Percentiles rank a stretch among this genome's conserved stretches.
These are phyloP conservation scores for Stenolophus ochropezus DNA, from an alignment of 2,888 invertebrate genomes.

Conservation along the genomic window DNA sequence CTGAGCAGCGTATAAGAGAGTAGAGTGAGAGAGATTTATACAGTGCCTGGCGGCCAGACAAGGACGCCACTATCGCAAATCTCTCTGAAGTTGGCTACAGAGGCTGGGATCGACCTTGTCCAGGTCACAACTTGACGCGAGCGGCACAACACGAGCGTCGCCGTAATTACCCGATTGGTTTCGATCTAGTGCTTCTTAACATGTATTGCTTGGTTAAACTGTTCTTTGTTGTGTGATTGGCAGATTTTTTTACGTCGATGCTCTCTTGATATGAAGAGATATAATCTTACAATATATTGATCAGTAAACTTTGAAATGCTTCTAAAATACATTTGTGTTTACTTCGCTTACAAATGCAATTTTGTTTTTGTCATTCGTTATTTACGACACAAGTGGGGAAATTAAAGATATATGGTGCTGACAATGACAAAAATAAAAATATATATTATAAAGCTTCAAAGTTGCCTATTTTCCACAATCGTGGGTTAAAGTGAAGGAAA, in stretches of 20 bases:
- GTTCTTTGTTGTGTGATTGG: slow-evolving; percentile 36
- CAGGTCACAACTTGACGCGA: not conserved
- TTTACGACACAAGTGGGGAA: no score
- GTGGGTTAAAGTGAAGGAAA: no score
- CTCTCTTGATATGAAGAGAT: slow-evolving; percentile 11
- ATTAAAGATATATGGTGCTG: no score
- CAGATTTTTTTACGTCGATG: slow-evolving; percentile 21
- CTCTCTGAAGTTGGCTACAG: not conserved
- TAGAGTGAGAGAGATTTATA: not conserved
- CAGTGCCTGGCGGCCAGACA: not conserved
- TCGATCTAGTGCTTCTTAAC: slow-evolving; percentile 38
- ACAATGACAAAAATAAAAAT: no score
- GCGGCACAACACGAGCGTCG: slow-evolving; percentile 39
- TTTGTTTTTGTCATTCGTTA: no score
- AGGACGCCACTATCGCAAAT: not conserved
- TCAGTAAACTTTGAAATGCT: not conserved
- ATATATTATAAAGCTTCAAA: no score
- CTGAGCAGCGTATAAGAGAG: slow-evolving; percentile 25
- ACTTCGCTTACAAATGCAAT: no score
- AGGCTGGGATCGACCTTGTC: not conserved
- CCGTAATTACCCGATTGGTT: slow-evolving; percentile 54
- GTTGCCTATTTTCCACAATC: no score
- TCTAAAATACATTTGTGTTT: no score
- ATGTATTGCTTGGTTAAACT: slow-evolving; percentile 18
- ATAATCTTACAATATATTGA: slow-evolving; percentile 17